These are phyloP conservation scores for Pterocles gutturalis DNA, from an alignment of 2,113 vertebrate species.

Conservation along the genomic window DNA sequence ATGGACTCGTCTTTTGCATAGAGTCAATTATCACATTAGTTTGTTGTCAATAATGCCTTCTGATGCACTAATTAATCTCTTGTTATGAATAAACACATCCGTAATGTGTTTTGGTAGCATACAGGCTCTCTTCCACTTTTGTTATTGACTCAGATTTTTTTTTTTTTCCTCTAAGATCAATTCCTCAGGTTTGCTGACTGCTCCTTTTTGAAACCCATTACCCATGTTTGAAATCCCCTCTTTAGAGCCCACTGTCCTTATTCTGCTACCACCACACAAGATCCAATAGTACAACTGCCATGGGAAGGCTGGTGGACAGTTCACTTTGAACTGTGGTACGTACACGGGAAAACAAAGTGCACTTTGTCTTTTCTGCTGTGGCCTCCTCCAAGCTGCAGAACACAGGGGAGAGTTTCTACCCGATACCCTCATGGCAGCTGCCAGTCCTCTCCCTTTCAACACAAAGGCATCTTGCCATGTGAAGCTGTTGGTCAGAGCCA, in stretches of 20 bases:
- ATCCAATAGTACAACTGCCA: not conserved
- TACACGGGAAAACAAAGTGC: not conserved
- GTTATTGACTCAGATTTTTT: not conserved
- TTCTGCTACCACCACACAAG: not conserved
- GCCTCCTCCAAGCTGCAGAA: not conserved
- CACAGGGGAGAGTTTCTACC: not conserved
- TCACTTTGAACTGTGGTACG: not conserved
- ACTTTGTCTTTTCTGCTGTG: not conserved
- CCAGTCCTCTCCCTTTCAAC: not conserved
- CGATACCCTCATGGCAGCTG: not conserved
- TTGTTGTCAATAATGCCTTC: conserved; percentile 1
- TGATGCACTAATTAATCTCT: not conserved
- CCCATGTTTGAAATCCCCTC: not conserved
- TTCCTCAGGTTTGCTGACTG: not conserved
- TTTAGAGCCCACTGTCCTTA: not conserved
- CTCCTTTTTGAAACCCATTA: not conserved
- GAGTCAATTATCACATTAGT: not conserved
- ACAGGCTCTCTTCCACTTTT: not conserved
- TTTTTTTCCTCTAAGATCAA: not conserved
- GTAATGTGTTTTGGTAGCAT: not conserved
- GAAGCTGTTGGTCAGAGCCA: not conserved
- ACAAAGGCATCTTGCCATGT: not conserved
- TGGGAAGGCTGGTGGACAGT: not conserved
- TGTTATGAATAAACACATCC: not conserved
- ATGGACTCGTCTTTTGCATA: not conserved